Evolutionary conservation across 1,140 invertebrate species (phyloP).

Genomic region (Galleria mellonella): DNA sequence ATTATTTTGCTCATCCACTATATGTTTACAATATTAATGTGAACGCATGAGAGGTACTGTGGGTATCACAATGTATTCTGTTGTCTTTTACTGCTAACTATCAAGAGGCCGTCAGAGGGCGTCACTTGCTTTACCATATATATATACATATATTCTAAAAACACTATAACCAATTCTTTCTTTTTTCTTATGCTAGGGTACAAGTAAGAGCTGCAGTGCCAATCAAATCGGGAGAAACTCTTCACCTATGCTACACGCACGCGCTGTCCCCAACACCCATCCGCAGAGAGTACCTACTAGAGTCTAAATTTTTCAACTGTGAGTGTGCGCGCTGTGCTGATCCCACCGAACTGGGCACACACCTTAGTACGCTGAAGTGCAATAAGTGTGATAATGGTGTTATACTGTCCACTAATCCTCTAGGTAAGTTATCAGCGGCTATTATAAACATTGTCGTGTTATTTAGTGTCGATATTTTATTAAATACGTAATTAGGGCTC

Average conservation of each 20-base stretch:
- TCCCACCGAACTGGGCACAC: constrained; percentile 83
- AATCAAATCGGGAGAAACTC: constrained; percentile 77
- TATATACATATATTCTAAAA: no score
- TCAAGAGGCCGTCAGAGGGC: no score
- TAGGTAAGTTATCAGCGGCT: constrained; percentile 70
- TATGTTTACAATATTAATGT: no score
- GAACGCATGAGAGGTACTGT: no score
- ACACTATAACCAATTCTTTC: no score
- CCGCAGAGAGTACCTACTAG: constrained; percentile 80
- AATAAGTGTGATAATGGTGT: constrained; percentile 83
- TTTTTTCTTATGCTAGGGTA: constrained; percentile 64
- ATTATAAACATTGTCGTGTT: background rate
- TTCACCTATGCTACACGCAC: constrained; percentile 85
- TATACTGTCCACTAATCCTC: constrained; percentile 78
- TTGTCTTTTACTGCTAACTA: no score
- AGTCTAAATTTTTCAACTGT: constrained; percentile 87
- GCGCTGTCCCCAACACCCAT: constrained; percentile 84
- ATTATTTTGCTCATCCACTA: no score
- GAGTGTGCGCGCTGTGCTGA: constrained; percentile 83
- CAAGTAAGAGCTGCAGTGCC: constrained; percentile 80
- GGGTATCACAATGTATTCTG: no score
- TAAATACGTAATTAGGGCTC: no score
- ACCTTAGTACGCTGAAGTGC: constrained; percentile 85
- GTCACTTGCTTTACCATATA: no score
- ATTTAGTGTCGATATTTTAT: no score